These are phyloP conservation scores for Oithona nana DNA, from an alignment of 2,888 invertebrate genomes.

Conservation along the genomic window DNA sequence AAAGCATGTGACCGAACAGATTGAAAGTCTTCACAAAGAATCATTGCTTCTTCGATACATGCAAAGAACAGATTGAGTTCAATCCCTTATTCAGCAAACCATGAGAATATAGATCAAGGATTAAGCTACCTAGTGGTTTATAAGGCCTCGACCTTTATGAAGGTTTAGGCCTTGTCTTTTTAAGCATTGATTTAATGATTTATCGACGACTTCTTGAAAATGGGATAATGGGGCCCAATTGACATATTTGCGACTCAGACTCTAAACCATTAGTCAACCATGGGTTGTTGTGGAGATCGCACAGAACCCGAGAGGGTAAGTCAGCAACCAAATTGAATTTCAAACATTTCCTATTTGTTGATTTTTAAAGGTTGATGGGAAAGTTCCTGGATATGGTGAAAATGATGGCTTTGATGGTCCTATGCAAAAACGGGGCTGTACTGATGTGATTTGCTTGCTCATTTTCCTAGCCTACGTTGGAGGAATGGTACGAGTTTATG, in stretches of 20 bases:
- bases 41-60: too few species aligned
- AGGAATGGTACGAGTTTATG: slow-evolving; percentile 33
- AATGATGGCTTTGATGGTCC: not conserved
- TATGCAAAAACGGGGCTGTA: slow-evolving; percentile 30
- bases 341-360: not conserved
- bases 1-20: too few species aligned
- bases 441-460: slow-evolving; percentile 37
- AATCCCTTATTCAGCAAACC: too few species aligned
- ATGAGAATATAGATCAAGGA: too few species aligned
- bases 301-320: not conserved
- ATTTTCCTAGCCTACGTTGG: slow-evolving; percentile 35
- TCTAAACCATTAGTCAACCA: too few species aligned
- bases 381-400: not conserved
- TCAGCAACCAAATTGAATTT: not conserved
- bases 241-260: too few species aligned
- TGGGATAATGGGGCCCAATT: too few species aligned
- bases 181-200: not conserved
- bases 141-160: too few species aligned
- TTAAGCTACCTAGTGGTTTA: too few species aligned
- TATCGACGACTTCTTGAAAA: not conserved
- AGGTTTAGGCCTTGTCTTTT: not conserved
- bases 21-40: too few species aligned
- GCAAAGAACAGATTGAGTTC: too few species aligned
- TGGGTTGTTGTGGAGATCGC: not conserved
- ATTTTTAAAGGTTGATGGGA: not conserved